Conservation (phyloP, 2,113 vertebrate genomes). For the Bufo gargarizans region DNA sequence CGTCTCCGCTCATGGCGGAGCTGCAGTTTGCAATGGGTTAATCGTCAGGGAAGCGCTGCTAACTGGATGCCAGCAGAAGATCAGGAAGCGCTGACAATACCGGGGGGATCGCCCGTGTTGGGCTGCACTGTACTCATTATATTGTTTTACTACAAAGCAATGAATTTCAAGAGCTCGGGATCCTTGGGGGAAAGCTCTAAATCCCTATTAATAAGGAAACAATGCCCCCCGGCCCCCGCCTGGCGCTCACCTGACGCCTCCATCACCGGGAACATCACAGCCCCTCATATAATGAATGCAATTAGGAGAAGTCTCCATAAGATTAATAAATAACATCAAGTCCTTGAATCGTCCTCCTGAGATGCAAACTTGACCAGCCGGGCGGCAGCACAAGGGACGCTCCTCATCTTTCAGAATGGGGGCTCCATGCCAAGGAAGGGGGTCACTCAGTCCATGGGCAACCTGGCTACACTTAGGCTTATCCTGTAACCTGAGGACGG, state of each 20-base stretch:
- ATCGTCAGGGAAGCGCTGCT: neutral
- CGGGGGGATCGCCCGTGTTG: constrained; percentile 22
- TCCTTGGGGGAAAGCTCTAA: constrained; percentile 34
- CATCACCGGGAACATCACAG: neutral
- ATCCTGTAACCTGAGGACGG: no score
- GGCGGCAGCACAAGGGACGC: no score
- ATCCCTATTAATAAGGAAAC: constrained; percentile 53
- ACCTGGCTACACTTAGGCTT: no score
- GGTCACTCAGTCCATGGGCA: no score
- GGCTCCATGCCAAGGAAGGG: no score
- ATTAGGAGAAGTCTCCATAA: neutral
- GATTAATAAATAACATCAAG: neutral
- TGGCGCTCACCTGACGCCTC: constrained; percentile 26
- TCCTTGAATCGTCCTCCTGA: neutral
- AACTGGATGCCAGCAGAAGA: constrained; percentile 26
- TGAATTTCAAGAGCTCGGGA: constrained; percentile 48
- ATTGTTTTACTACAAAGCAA: constrained; percentile 55
- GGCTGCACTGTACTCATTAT: constrained; percentile 24
- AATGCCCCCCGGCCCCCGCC: neutral
- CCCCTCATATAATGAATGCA: neutral
- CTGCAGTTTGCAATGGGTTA: neutral
- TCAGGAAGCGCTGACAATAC: constrained; percentile 12
- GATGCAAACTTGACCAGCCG: no score
- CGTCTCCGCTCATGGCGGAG: neutral
- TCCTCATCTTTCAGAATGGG: neutral